Conservation (phyloP, 1,140 invertebrate genomes). For the Brachionus calyciflorus region DNA sequence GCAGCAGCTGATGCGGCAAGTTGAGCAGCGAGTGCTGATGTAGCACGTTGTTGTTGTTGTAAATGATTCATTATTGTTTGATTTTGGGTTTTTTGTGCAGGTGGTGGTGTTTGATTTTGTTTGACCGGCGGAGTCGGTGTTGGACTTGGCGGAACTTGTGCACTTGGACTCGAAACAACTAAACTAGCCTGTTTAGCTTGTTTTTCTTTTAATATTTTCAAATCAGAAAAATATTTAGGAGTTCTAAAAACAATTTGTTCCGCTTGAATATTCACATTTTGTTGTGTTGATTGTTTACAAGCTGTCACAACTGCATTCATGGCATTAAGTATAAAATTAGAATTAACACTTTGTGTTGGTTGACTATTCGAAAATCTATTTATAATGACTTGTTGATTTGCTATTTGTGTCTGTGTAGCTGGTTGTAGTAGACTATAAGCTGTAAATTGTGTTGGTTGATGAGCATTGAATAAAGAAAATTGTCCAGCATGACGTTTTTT, state of each 20-base stretch:
- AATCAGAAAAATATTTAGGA: constrained; percentile 14
- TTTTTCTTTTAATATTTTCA: constrained; percentile 36
- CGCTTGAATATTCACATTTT: neutral
- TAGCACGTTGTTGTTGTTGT: constrained; percentile 31
- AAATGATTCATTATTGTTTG: constrained; percentile 25
- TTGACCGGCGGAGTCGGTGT: neutral
- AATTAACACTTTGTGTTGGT: neutral
- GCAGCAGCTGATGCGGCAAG: constrained; percentile 37
- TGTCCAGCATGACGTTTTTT: constrained; percentile 11
- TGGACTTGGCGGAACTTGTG: neutral
- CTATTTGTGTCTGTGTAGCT: neutral
- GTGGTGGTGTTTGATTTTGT: neutral
- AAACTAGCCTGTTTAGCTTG: constrained; percentile 16
- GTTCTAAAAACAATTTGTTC: neutral
- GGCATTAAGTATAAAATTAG: neutral
- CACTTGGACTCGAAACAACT: neutral
- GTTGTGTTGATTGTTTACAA: constrained; percentile 1
- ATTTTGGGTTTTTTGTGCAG: neutral
- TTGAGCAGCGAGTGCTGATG: constrained; percentile 19
- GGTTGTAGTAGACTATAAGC: constrained; percentile 5
- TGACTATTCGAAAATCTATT: neutral
- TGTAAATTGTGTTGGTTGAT: constrained; percentile 30
- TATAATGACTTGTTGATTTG: neutral
- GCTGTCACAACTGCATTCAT: constrained; percentile 15
- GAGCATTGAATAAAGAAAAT: neutral